phyloP scores from a whole-genome alignment of 1,140 invertebrate genomes.

The Diorhabda elongata region DNA sequence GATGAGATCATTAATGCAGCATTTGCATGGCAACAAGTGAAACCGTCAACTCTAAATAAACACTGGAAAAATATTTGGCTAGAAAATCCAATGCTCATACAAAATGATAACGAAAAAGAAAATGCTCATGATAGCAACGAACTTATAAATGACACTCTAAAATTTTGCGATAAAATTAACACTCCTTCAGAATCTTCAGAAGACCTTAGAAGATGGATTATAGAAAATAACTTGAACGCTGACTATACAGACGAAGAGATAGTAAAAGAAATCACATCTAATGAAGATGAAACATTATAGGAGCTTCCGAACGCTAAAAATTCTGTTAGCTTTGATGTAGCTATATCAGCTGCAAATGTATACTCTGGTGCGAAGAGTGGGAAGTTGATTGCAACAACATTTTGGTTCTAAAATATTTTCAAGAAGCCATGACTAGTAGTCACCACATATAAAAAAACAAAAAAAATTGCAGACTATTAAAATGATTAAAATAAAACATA shows the following conservation, averaged over 20 bases:
- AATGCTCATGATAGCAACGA: not conserved
- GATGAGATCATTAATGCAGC: not conserved
- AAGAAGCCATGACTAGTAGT: too few species aligned
- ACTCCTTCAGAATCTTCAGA: not conserved
- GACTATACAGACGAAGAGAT: not conserved
- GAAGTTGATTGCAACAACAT: too few species aligned
- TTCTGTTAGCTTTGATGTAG: too few species aligned
- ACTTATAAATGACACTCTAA: not conserved
- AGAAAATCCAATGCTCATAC: not conserved
- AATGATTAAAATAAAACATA: too few species aligned
- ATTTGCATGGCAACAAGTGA: not conserved
- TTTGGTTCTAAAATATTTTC: too few species aligned
- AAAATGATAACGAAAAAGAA: not conserved
- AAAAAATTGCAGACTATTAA: too few species aligned
- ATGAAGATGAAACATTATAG: not conserved
- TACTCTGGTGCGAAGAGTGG: too few species aligned
- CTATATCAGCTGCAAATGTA: too few species aligned
- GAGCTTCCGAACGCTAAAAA: too few species aligned
- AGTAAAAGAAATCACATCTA: not conserved
- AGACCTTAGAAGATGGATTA: not conserved
- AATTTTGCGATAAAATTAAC: not conserved
- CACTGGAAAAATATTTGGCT: not conserved
- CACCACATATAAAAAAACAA: too few species aligned
- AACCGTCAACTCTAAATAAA: too few species aligned
- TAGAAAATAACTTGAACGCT: not conserved